These are phyloP conservation scores for Limnephilus rhombicus DNA, from an alignment of 2,888 invertebrate genomes.

Conservation along the genomic window DNA sequence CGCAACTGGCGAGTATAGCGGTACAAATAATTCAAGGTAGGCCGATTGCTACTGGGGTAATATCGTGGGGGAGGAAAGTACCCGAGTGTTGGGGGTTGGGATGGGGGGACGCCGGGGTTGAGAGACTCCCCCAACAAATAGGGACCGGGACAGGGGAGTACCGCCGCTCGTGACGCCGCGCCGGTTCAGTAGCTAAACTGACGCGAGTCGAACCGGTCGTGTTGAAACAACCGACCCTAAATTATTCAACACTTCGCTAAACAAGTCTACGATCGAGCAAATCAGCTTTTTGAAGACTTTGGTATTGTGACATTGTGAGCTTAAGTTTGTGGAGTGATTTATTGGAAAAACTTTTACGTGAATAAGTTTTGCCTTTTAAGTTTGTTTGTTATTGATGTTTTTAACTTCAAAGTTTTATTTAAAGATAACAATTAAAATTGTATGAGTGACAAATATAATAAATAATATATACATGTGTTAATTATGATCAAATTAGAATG, in stretches of 20 bases:
- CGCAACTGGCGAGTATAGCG: conserved; percentile 8
- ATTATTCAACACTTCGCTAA: not conserved
- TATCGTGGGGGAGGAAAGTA: not conserved
- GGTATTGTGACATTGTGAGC: not conserved
- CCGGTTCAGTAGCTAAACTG: conserved; percentile 36
- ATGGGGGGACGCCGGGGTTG: not conserved
- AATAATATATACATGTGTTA: not conserved
- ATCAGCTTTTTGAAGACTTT: not conserved
- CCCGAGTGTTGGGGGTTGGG: not conserved
- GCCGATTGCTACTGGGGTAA: conserved; percentile 14
- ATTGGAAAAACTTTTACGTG: not conserved
- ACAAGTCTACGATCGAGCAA: not conserved
- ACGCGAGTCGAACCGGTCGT: conserved; percentile 24
- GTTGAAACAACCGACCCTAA: not conserved
- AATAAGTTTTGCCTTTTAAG: not conserved
- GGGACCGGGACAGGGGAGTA: not conserved
- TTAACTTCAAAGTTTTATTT: not conserved
- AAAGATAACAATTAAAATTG: not conserved
- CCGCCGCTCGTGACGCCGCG: conserved; percentile 2
- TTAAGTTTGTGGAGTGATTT: conserved; percentile 1
- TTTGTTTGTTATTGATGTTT: not conserved
- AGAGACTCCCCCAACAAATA: conserved; percentile 15
- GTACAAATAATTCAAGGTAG: conserved; percentile 44
- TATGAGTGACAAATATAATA: not conserved
- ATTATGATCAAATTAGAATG: too few relatives aligned